phyloP scores from a whole-genome alignment of 2,888 invertebrate species.

The Hipparchia semele region DNA sequence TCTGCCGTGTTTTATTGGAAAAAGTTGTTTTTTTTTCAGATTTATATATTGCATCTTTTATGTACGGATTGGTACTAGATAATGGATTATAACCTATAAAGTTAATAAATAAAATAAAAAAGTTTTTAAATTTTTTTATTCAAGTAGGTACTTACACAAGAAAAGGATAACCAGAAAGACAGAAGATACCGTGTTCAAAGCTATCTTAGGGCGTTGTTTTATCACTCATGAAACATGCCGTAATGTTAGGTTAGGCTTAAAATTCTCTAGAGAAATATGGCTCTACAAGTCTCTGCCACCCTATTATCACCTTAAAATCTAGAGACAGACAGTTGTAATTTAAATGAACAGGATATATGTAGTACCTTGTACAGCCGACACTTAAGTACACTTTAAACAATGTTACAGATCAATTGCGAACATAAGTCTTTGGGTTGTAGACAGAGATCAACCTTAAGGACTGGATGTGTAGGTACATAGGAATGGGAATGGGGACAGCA shows the following conservation, averaged over 20 bases:
- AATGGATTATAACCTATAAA: background rate
- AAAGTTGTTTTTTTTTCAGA: no score
- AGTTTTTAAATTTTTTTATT: no score
- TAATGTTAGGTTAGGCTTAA: conserved; percentile 32
- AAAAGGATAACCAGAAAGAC: background rate
- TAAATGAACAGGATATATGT: background rate
- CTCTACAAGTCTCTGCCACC: background rate
- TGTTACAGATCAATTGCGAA: conserved; percentile 37
- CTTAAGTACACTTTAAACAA: conserved; percentile 35
- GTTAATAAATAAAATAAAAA: no score
- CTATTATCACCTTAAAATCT: background rate
- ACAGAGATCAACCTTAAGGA: conserved; percentile 24
- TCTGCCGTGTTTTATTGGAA: no score
- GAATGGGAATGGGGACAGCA: conserved; percentile 3
- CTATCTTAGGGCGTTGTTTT: conserved; percentile 21
- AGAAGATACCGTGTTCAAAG: conserved; percentile 7
- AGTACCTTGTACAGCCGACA: conserved; percentile 22
- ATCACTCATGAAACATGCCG: conserved; percentile 31
- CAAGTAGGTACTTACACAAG: background rate
- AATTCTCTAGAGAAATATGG: conserved; percentile 29
- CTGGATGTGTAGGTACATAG: conserved; percentile 13
- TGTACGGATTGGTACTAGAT: background rate
- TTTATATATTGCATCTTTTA: no score
- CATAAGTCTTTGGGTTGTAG: conserved; percentile 31
- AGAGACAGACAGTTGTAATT: conserved; percentile 10